Evolutionary conservation across 2,113 vertebrate genomes (phyloP).

Genomic region (Spheniscus mendiculus): DNA sequence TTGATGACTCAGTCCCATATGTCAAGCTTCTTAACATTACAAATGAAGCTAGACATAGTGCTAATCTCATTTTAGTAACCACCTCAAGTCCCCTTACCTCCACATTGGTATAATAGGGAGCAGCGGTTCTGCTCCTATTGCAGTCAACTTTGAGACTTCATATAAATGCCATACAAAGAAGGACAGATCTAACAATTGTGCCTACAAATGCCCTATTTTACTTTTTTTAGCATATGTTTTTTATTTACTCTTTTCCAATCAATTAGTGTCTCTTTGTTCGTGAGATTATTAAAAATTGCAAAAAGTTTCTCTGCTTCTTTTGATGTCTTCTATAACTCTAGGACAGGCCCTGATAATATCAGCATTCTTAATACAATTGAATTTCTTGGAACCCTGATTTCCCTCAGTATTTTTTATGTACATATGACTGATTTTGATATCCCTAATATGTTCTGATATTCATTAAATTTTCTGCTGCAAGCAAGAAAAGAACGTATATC

Average conservation of each 20-base stretch:
- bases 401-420: not conserved
- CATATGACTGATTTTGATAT: not conserved
- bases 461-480: not conserved
- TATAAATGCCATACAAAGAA: not conserved
- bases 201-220: not conserved
- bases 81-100: not conserved
- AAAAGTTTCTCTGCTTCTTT: constrained; percentile 20
- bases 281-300: not conserved
- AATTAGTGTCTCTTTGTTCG: not conserved
- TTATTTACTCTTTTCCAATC: not conserved
- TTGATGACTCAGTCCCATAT: constrained; percentile 20
- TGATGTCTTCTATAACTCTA: constrained; percentile 2
- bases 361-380: not conserved
- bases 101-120: not conserved
- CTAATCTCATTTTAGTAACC: constrained; percentile 12
- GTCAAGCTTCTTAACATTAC: constrained; percentile 25
- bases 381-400: not conserved
- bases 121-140: not conserved
- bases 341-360: not conserved
- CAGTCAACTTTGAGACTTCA: not conserved
- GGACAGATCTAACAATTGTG: not conserved
- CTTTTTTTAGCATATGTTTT: constrained; percentile 8
- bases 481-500: not conserved
- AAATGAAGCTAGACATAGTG: not conserved
- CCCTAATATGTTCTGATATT: not conserved